Base-by-base conservation (phyloP, 1,140 invertebrate species). In the Scaptomyza graminum region DNA sequence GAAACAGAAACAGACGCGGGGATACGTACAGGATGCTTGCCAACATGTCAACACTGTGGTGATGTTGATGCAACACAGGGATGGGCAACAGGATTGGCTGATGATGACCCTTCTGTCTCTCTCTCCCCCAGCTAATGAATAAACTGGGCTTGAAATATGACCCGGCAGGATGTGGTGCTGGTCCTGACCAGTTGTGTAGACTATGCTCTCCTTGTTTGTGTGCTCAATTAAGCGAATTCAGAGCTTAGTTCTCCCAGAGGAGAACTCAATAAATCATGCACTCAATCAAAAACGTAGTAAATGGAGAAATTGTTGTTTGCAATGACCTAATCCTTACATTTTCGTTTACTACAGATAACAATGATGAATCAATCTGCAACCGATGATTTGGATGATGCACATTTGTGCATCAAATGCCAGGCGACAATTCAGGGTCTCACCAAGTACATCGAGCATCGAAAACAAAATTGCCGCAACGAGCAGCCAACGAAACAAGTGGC, bases 321-420 rank as follows among this genome's bases (percentile, higher is more conserved):
- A 22, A 22, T 22, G 18, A 22, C 18, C 18, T 22, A 22, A 22
- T 8, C 11, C 13, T 60, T 25, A 11, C 13, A n/a, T 12, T n/a
- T 11, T 9, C 5, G 1, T 31, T 18, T 6, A 31, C 28, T 52
- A 11, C 28, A 78, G 64, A 4, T 41, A 3, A 6, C 3, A 13
- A 71, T 6, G 11, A 90, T 91, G 28, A 95, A 95, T 18, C 13
- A 2, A 22, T 22, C 28, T 43, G 95, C 39, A 6, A 12, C 69
- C 16, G 63, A 94, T 16, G 94, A 94, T 12, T 94, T 96, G 43
- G 95, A 96, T 34, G 96, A 97, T 84, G 95, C 93, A 2, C 97
- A 98, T 79, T 94, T 96, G 59, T 98, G 97, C 90, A 94, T 97
- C 60, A 96, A 96, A 77, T 98, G 97, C 92, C 95, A 96, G 66